phyloP scores from a whole-genome alignment of 2,113 vertebrate genomes.

The Kryptolebias marmoratus region DNA sequence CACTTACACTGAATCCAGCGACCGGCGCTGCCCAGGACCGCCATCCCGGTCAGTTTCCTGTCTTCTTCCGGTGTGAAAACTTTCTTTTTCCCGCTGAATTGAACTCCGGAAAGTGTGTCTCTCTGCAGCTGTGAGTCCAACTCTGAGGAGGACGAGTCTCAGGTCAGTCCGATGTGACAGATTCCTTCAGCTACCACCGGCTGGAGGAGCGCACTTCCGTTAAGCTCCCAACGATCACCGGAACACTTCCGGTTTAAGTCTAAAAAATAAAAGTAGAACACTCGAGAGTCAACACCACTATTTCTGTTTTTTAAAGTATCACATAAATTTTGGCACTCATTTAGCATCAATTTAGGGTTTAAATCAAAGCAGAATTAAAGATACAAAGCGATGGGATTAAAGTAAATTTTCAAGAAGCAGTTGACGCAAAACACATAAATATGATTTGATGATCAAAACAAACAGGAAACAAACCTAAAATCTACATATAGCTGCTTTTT shows the following conservation, averaged over 20 bases:
- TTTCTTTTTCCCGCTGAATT: background rate
- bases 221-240: accelerated
- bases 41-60: slow-evolving; percentile 55
- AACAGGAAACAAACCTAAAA: no score
- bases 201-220: background rate
- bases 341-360: background rate
- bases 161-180: background rate
- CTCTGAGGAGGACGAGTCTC: background rate
- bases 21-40: slow-evolving; percentile 67
- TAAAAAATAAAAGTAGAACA: slow-evolving; percentile 28
- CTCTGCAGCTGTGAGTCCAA: background rate
- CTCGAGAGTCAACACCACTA: background rate
- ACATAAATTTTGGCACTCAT: background rate
- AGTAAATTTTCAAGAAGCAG: no score
- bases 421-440: no score
- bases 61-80: background rate
- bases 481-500: no score
- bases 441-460: no score
- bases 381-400: no score
- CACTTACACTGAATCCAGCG: slow-evolving; percentile 76
- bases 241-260: slow-evolving; percentile 4
- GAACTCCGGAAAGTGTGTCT: background rate
- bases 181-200: slow-evolving; percentile 62
- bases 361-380: no score
- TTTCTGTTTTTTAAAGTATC: background rate